These are phyloP conservation scores for Antechinus flavipes DNA, from an alignment of 2,113 vertebrate species.

Conservation along the genomic window DNA sequence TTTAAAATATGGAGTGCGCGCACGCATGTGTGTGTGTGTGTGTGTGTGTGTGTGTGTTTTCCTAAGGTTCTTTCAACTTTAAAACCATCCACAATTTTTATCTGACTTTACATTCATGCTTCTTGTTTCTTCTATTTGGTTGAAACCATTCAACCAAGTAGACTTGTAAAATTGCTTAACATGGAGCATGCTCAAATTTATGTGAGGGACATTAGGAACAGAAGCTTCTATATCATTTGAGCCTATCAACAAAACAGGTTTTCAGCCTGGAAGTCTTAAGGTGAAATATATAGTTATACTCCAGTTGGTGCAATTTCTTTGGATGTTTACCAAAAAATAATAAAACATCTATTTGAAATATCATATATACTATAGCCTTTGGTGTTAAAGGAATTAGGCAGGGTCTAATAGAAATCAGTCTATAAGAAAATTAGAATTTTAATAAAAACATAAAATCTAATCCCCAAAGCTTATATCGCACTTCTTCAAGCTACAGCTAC, in stretches of 20 bases:
- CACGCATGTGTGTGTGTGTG: no score
- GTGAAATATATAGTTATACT: background rate
- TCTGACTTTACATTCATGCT: background rate
- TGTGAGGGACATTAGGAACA: background rate
- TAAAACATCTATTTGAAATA: background rate
- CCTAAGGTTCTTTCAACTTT: background rate
- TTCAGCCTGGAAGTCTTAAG: background rate
- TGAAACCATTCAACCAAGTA: background rate
- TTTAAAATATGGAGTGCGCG: background rate
- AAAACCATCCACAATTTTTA: background rate
- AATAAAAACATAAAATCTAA: background rate
- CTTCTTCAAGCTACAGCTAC: background rate
- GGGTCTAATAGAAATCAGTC: slow-evolving; percentile 2
- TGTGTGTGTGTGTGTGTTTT: no score
- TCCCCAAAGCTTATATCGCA: background rate
- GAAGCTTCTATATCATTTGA: background rate
- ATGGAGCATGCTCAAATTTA: background rate
- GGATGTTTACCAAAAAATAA: background rate
- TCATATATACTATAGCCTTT: background rate
- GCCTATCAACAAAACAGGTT: fast-evolving
- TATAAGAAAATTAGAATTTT: background rate
- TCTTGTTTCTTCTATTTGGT: background rate
- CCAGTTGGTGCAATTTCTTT: background rate
- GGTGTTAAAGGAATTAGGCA: background rate
- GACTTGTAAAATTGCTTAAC: background rate